Evolutionary conservation across 1,140 invertebrate species (phyloP), one percentile per base, ranked within the genome.

Genomic region (Philotrypesis tridentata): DNA sequence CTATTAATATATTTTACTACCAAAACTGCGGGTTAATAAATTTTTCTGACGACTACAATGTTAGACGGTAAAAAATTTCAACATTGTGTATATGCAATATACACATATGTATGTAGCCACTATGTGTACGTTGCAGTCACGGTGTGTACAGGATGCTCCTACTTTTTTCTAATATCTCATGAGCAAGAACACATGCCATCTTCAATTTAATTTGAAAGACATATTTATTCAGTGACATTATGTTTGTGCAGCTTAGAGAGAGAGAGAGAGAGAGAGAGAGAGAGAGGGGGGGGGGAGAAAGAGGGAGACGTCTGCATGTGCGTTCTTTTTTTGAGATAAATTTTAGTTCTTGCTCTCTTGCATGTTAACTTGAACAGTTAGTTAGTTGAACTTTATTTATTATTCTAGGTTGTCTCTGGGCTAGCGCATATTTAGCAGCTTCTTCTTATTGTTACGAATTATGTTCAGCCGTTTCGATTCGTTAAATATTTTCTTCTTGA

Each of bases 391-490:
- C 9, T 70, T 29, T 9, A 17, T 70, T 9, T 70, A 68, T 27
- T 14, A 1, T 14, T 43, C 11, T 43, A 43, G n/a, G n/a, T n/a
- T n/a, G 2, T 63, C 5, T 63, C 21, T 61, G 60, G 0, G 60
- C 8, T 12, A 7, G 21, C n/a, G 27, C n/a, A n/a, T n/a, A n/a
- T n/a, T n/a, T 17, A 74, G 1, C 17, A 74, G 48, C n/a, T 60
- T 74, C 55, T 9, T n/a, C n/a, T 74, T 74, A 60, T 74, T 74
- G 72, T 74, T 55, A 73, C 27, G 14, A 37, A 48, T 55, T 73
- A 74, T 61, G 43, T 74, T 74, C 61, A 5, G 9, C 14, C 43
- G 12, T 61, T 74, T 17, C 5, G 29, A 74, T 2, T n/a, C 40
- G 14, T 72, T 14, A 48, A 43, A 72, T 73, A n/a, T n/a, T n/a